phyloP scores from a whole-genome alignment of 2,113 vertebrate genomes.

The Motacilla alba region DNA sequence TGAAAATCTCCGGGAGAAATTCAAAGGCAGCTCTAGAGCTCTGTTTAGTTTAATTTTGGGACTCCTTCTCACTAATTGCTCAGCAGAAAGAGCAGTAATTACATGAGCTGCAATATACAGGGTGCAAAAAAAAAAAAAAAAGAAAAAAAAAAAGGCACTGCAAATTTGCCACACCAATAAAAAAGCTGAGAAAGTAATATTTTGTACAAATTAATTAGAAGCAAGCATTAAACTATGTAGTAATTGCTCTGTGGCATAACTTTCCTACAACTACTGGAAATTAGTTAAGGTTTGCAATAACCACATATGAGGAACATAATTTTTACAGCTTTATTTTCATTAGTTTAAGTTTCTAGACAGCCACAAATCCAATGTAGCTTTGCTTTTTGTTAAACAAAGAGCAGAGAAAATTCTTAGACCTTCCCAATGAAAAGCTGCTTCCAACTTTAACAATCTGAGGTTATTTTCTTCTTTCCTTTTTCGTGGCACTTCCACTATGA shows the following conservation, averaged over 20 bases:
- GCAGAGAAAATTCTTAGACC: neutral
- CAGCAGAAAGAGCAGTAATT: conserved; percentile 6
- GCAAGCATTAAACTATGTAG: neutral
- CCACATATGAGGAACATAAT: neutral
- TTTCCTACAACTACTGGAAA: neutral
- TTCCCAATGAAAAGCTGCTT: neutral
- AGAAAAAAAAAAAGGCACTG: neutral
- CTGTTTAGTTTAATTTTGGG: neutral
- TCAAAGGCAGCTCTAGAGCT: neutral
- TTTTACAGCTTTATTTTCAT: neutral
- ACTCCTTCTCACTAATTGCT: neutral
- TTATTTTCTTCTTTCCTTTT: neutral
- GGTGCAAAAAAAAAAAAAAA: neutral
- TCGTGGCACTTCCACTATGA: neutral
- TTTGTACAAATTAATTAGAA: neutral
- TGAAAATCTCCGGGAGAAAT: neutral
- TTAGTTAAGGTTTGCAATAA: neutral
- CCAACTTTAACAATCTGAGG: neutral
- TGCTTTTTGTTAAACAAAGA: neutral
- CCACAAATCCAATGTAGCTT: neutral
- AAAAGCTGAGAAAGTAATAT: neutral
- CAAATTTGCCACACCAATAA: neutral
- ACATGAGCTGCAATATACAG: neutral
- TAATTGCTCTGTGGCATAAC: neutral
- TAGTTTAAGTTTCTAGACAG: neutral